Conservation (phyloP, 1,140 invertebrate species). For the Drosophila lacertosa region DNA sequence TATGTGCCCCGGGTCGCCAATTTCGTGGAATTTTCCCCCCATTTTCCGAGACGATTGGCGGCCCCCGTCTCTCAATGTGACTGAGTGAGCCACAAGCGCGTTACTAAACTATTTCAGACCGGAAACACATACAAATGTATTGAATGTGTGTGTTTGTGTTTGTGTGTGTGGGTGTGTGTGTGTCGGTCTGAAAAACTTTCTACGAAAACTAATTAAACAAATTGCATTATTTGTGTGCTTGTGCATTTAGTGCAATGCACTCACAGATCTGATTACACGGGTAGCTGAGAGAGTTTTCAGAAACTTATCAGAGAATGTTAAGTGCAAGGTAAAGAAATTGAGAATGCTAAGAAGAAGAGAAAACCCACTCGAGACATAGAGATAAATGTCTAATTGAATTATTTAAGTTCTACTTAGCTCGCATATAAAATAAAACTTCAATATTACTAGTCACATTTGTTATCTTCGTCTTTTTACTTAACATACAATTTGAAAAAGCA, state of each 20-base stretch:
- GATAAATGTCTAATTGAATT: too few relatives aligned
- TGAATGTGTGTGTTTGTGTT: too few relatives aligned
- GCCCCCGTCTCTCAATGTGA: constrained; percentile 11
- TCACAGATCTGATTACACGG: constrained; percentile 57
- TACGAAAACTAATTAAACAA: constrained; percentile 76
- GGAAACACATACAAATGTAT: constrained; percentile 36
- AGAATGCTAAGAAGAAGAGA: too few relatives aligned
- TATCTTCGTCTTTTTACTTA: too few relatives aligned
- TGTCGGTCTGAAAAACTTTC: constrained; percentile 50
- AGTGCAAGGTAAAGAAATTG: neutral
- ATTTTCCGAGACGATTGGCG: constrained; percentile 36
- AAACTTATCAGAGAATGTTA: neutral
- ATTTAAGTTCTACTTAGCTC: too few relatives aligned
- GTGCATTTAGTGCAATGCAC: constrained; percentile 52
- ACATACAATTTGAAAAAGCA: too few relatives aligned
- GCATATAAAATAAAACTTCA: too few relatives aligned
- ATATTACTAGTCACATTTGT: too few relatives aligned
- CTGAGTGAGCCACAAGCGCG: constrained; percentile 8
- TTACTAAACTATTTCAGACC: constrained; percentile 41
- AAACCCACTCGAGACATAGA: too few relatives aligned
- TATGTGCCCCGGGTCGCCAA: constrained; percentile 49
- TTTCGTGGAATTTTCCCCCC: constrained; percentile 53
- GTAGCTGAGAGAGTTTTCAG: constrained; percentile 4
- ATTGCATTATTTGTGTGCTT: constrained; percentile 54
- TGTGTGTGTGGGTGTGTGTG: too few relatives aligned